These are phyloP conservation scores for Apotomis betuletana DNA, from an alignment of 2,888 invertebrate genomes.

Conservation along the genomic window DNA sequence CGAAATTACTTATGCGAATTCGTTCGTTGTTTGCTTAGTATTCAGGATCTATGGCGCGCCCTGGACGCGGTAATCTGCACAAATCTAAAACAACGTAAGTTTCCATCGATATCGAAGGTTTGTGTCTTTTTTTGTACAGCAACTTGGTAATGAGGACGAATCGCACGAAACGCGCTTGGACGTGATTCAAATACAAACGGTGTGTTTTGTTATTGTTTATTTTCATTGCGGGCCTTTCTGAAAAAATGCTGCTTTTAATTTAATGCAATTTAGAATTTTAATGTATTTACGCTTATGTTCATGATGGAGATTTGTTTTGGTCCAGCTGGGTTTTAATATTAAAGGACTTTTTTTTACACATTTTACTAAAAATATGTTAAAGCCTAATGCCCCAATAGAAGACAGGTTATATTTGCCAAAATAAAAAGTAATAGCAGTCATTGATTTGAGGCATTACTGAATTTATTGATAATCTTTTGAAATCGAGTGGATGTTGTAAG, in stretches of 20 bases:
- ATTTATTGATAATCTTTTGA: no score
- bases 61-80: constrained; percentile 23
- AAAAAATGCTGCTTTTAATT: constrained; percentile 8
- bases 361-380: no score
- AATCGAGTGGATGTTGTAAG: no score
- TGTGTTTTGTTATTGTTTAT: constrained; percentile 18
- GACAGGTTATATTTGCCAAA: no score
- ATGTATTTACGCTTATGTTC: constrained; percentile 8
- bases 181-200: constrained; percentile 19
- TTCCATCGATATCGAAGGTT: neutral
- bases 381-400: no score
- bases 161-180: constrained; percentile 10
- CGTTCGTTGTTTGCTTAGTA: constrained; percentile 24
- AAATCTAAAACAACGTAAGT: neutral
- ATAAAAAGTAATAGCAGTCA: no score
- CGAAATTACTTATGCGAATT: constrained; percentile 22
- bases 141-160: constrained; percentile 7
- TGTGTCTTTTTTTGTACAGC: neutral
- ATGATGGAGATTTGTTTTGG: constrained; percentile 11
- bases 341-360: neutral
- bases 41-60: constrained; percentile 11
- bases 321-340: neutral
- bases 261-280: constrained; percentile 21
- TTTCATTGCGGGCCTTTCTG: constrained; percentile 2
- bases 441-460: no score